Percentiles rank a stretch among this genome's conserved stretches.
phyloP scores from a whole-genome alignment of 2,888 invertebrate species.

The Eristalis tenax region DNA sequence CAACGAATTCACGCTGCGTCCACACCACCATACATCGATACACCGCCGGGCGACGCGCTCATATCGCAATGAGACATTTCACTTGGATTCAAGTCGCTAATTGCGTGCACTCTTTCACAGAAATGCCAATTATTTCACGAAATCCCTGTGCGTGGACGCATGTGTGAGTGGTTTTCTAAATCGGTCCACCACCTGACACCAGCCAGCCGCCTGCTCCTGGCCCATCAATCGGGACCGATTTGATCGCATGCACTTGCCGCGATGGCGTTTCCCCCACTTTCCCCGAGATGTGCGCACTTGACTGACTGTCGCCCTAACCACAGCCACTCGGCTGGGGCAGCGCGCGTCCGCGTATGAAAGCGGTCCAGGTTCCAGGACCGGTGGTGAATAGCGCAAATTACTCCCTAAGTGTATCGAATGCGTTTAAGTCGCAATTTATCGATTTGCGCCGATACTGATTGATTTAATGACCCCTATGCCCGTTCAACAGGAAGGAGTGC shows the following conservation, averaged over 20 bases:
- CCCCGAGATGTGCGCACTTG: background rate
- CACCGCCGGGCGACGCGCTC: constrained; percentile 15
- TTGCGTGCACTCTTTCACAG: constrained; percentile 49
- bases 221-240: constrained; percentile 31
- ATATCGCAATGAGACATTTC: constrained; percentile 42
- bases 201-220: background rate
- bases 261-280: background rate
- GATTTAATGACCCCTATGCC: constrained; percentile 71
- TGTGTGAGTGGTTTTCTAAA: constrained; percentile 4
- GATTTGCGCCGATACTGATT: constrained; percentile 72
- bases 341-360: constrained; percentile 12
- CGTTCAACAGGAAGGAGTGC: constrained; percentile 57
- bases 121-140: constrained; percentile 40
- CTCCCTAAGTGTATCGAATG: constrained; percentile 72
- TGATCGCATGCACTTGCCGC: constrained; percentile 39
- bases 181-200: constrained; percentile 20
- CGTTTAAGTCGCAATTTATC: constrained; percentile 72
- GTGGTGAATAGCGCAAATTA: constrained; percentile 69
- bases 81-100: constrained; percentile 42
- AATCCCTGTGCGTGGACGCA: background rate
- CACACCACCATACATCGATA: background rate
- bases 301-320: background rate
- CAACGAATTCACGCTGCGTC: constrained; percentile 2
- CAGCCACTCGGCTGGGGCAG: background rate
- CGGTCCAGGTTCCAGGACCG: constrained; percentile 28